A percentile compares a stretch with the other conserved stretches of the same genome.
These are phyloP conservation scores for Thamnophis sirtalis DNA, from an alignment of 2,113 vertebrate genomes.

Conservation along the genomic window DNA sequence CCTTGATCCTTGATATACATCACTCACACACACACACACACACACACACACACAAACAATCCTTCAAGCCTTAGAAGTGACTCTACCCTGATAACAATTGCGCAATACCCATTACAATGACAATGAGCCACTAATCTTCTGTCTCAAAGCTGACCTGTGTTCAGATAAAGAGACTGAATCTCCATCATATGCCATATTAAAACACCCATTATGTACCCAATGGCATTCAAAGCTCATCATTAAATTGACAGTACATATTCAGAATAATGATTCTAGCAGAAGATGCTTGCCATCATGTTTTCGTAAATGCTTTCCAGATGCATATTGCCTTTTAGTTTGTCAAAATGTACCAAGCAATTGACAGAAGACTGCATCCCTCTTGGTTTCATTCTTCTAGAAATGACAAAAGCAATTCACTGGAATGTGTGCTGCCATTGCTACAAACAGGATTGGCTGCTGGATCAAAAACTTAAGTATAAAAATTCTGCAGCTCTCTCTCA, in stretches of 20 bases:
- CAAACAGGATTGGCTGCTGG: slow-evolving; percentile 29
- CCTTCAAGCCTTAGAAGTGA: neutral
- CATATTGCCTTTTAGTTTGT: slow-evolving; percentile 37
- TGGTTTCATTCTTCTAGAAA: slow-evolving; percentile 55
- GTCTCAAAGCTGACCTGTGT: neutral
- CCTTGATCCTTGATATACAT: neutral
- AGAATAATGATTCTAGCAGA: neutral
- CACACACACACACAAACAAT: too few relatives aligned
- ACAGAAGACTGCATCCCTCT: slow-evolving; percentile 59
- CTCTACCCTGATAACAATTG: neutral
- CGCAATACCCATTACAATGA: neutral
- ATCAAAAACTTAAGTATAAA: slow-evolving; percentile 42
- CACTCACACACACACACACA: too few relatives aligned
- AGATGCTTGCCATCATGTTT: neutral
- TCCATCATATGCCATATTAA: neutral
- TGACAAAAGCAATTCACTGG: slow-evolving; percentile 72
- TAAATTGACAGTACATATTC: neutral
- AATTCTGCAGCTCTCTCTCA: slow-evolving; percentile 62
- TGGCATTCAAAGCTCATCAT: neutral
- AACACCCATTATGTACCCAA: neutral
- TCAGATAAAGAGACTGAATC: neutral
- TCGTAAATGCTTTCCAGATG: neutral
- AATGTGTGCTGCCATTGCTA: slow-evolving; percentile 65
- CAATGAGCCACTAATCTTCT: neutral
- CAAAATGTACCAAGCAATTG: slow-evolving; percentile 42